These are phyloP conservation scores for Heliconius eleuchia DNA, from an alignment of 1,140 invertebrate genomes.

Conservation along the genomic window DNA sequence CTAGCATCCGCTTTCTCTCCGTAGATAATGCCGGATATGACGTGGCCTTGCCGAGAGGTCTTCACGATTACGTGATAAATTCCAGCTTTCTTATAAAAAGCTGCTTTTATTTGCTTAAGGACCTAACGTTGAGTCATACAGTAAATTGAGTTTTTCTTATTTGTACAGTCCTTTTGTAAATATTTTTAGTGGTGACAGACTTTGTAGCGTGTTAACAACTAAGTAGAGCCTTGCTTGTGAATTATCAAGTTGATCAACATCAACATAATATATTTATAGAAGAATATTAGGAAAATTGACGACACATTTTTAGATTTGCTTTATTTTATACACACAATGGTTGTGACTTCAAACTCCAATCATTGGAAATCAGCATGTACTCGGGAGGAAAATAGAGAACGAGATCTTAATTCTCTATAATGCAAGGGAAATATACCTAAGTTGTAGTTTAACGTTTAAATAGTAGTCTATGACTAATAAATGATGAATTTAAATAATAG, in stretches of 20 bases:
- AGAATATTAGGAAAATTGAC: no score
- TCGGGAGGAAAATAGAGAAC: no score
- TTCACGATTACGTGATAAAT: conserved; percentile 77
- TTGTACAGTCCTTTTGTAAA: conserved; percentile 10
- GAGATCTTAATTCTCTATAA: no score
- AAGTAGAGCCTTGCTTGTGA: not conserved
- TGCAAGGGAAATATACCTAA: no score
- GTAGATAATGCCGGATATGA: conserved; percentile 70
- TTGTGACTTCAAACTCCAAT: no score
- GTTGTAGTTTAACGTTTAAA: no score
- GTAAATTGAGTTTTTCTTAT: conserved; percentile 9
- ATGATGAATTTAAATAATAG: no score
- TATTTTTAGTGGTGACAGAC: not conserved
- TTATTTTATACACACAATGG: no score
- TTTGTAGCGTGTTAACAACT: not conserved
- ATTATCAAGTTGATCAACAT: not conserved
- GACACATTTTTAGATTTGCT: no score
- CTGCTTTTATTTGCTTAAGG: conserved; percentile 47
- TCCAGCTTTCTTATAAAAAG: conserved; percentile 63
- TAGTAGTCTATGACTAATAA: no score
- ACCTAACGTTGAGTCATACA: conserved; percentile 33
- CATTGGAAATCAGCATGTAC: no score
- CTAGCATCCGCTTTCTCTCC: conserved; percentile 72
- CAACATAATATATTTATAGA: not conserved
- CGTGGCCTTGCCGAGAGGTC: conserved; percentile 73